Conservation (phyloP, 1,140 invertebrate genomes). For the Drosophila athabasca region DNA sequence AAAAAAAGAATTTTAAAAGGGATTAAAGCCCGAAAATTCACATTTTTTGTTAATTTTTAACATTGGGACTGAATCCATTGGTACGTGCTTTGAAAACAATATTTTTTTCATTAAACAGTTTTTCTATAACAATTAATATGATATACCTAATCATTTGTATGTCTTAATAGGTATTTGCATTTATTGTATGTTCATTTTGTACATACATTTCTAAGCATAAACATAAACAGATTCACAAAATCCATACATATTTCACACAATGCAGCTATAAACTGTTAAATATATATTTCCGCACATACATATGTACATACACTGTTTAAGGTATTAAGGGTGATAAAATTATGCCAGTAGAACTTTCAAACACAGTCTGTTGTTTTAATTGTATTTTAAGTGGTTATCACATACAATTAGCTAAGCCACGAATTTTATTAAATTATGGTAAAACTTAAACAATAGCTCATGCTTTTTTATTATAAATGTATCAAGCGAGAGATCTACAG, state of each 20-base stretch:
- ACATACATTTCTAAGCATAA: slow-evolving; percentile 38
- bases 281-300: slow-evolving; percentile 34
- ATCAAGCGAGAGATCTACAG: slow-evolving; percentile 61
- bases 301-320: slow-evolving; percentile 34
- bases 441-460: slow-evolving; percentile 71
- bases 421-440: slow-evolving; percentile 52
- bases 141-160: too few relatives aligned
- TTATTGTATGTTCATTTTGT: slow-evolving; percentile 12
- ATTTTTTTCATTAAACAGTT: too few relatives aligned
- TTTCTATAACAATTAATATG: too few relatives aligned
- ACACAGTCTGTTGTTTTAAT: slow-evolving; percentile 26
- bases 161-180: slow-evolving; percentile 8
- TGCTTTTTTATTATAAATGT: slow-evolving; percentile 71
- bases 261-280: slow-evolving; percentile 48
- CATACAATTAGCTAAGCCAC: slow-evolving; percentile 45
- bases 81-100: too few relatives aligned
- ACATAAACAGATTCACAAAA: slow-evolving; percentile 42
- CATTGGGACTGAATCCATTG: too few relatives aligned
- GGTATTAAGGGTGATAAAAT: slow-evolving; percentile 44
- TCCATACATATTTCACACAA: slow-evolving; percentile 46
- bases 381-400: slow-evolving; percentile 41
- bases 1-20: too few relatives aligned
- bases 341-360: slow-evolving; percentile 11
- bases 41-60: too few relatives aligned
- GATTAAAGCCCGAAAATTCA: too few relatives aligned